Conservation (phyloP, 2,113 vertebrate genomes). For the Orcinus orca region DNA sequence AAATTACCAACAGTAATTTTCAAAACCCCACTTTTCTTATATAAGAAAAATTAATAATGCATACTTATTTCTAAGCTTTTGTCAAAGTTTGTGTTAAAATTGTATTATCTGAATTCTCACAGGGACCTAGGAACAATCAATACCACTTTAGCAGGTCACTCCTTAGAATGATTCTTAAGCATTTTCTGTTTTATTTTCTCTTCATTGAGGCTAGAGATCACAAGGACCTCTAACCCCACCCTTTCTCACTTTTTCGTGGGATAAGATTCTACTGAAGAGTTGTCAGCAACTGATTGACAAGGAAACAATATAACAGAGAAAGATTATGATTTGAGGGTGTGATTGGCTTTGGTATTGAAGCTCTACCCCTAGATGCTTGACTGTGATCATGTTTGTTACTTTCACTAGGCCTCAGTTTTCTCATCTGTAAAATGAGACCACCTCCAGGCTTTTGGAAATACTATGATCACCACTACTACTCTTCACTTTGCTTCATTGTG, state of each 20-base stretch:
- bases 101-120: not conserved
- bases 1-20: not conserved
- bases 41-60: not conserved
- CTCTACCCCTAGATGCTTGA: not conserved
- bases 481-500: not conserved
- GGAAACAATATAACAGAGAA: not conserved
- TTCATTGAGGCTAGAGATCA: not conserved
- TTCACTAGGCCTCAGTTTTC: not conserved
- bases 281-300: not conserved
- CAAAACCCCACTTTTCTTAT: not conserved
- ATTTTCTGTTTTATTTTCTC: not conserved
- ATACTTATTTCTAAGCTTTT: not conserved
- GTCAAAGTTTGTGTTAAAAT: not conserved
- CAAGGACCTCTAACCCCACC: not conserved
- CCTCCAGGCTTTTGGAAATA: not conserved
- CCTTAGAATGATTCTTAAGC: not conserved
- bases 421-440: not conserved
- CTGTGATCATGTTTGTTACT: not conserved
- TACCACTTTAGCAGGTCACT: not conserved
- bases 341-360: not conserved
- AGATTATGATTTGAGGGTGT: not conserved
- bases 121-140: not conserved
- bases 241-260: not conserved
- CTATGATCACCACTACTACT: not conserved
- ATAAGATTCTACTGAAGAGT: not conserved